These are phyloP conservation scores for Hydrophis major DNA, from an alignment of 2,797 vertebrate genomes.

Conservation along the genomic window DNA sequence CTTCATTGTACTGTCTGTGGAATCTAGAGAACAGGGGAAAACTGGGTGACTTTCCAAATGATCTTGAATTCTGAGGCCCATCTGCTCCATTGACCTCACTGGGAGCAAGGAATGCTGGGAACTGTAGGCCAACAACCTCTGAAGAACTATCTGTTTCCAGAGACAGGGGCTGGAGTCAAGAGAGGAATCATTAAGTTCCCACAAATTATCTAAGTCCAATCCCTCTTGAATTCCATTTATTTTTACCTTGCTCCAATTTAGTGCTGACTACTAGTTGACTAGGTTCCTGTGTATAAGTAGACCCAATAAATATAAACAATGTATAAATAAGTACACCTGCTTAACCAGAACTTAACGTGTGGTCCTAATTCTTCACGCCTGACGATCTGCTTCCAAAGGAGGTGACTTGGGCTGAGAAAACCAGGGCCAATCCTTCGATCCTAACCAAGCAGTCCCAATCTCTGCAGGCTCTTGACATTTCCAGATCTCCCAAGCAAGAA, in stretches of 20 bases:
- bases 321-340: too few species aligned
- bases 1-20: not conserved
- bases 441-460: not conserved
- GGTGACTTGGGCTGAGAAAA: accelerated
- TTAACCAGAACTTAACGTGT: too few species aligned
- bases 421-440: not conserved
- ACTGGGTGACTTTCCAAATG: not conserved
- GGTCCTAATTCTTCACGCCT: too few species aligned
- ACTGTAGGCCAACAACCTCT: not conserved
- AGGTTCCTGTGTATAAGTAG: not conserved
- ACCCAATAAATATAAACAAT: too few species aligned
- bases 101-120: not conserved
- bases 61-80: not conserved
- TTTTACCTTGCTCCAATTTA: not conserved
- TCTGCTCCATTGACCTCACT: not conserved
- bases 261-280: not conserved
- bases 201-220: not conserved
- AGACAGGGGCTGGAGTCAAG: not conserved
- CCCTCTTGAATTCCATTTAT: not conserved
- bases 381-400: not conserved
- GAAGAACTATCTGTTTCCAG: not conserved
- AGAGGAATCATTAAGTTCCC: not conserved
- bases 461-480: not conserved
- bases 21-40: not conserved
- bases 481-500: not conserved